Evolutionary conservation across 2,888 invertebrate genomes (phyloP), one percentile per base, ranked within the genome.

Genomic region (Ochropacha duplaris): DNA sequence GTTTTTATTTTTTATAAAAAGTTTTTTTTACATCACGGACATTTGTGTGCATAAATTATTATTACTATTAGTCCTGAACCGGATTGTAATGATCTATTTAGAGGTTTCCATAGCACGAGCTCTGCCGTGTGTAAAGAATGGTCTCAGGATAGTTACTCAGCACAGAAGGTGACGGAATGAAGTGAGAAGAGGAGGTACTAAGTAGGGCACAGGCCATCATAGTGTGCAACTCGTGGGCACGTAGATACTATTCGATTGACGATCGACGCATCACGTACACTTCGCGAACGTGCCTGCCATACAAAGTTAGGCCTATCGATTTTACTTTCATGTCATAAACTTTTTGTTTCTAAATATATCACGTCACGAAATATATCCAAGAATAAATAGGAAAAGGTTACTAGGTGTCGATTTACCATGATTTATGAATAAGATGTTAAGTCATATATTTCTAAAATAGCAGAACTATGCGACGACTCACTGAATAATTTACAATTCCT

Each of bases 271-370:
- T 72, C 84, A 84, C 85, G 83, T 81, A 75, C 74, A 55, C 57
- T 57, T 57, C 64, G 61, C 58, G 66, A 57, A 86, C 86, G 86
- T 87, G 86, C 76, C 59, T 61, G 71, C 66, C 76, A 72, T 84
- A 77, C 78, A 71, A 83, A 86, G 78, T 65, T 63, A n/a, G n/a
- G n/a, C n/a, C 58, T 67, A 60, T 64, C 61, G 66, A 66, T 70
- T 81, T 81, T 81, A 81, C 81, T 74, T 74, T 69, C 72, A 73
- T 72, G 75, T 69, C 62, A 67, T 69, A 74, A 80, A 83, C 74
- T 80, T 79, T 70, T 57, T 56, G 14, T 60, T 76, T 58, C 79
- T 82, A 82, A 84, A 82, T 76, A 83, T 81, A 85, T 74, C 76
- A 61, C 55, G 62, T 65, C 62, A 64, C 64, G 58, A 68, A 34